A percentile compares a stretch with the other conserved stretches of the same genome.
These are phyloP conservation scores for Scaptodrosophila lebanonensis DNA, from an alignment of 1,140 invertebrate genomes.

Conservation along the genomic window DNA sequence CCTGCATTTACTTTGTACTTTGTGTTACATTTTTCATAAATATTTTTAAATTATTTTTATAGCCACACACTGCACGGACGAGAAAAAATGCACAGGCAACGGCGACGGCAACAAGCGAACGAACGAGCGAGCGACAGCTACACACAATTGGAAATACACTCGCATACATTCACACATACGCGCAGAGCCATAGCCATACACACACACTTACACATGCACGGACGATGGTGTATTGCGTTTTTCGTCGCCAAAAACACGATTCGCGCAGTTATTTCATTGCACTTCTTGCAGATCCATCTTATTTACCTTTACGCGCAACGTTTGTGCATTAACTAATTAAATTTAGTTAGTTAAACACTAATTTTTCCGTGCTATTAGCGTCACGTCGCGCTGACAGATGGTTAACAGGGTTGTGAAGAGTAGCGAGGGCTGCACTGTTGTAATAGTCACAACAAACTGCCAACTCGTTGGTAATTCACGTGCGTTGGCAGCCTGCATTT, in stretches of 20 bases:
- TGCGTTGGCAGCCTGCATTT: too few species aligned
- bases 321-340: background rate
- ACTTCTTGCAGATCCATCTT: conserved; percentile 34
- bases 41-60: conserved; percentile 43
- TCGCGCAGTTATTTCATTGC: conserved; percentile 32
- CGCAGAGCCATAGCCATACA: conserved; percentile 8
- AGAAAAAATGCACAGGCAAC: too few species aligned
- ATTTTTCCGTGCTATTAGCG: too few species aligned
- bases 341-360: too few species aligned
- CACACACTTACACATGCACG: conserved; percentile 20
- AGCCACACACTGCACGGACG: too few species aligned
- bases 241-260: conserved; percentile 17
- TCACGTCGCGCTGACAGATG: too few species aligned
- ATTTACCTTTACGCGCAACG: conserved; percentile 48
- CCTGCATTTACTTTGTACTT: conserved; percentile 41
- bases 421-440: too few species aligned
- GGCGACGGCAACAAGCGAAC: conserved; percentile 27
- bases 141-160: conserved; percentile 60
- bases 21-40: conserved; percentile 24
- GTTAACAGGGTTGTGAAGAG: too few species aligned
- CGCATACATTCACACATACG: conserved; percentile 31
- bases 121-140: too few species aligned
- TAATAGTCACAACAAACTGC: too few species aligned
- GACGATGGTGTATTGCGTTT: conserved; percentile 29
- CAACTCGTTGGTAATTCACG: too few species aligned